These are phyloP conservation scores for Yponomeuta evonymella DNA, from an alignment of 2,888 invertebrate species.

Conservation along the genomic window DNA sequence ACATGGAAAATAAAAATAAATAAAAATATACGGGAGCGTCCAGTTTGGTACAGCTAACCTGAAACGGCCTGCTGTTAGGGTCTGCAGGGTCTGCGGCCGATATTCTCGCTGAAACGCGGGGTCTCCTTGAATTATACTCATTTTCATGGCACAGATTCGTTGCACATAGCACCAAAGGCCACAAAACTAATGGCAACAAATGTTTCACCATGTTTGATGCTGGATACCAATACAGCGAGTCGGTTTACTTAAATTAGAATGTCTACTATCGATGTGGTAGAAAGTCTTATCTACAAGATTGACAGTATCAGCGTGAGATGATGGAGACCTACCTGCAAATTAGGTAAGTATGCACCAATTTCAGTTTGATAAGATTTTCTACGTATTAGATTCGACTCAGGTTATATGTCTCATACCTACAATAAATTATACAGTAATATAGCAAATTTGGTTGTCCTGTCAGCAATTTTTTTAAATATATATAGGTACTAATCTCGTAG, in stretches of 20 bases:
- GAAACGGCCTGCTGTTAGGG: slow-evolving; percentile 54
- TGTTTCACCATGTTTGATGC: slow-evolving; percentile 35
- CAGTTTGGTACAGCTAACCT: slow-evolving; percentile 33
- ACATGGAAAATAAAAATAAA: too few relatives aligned
- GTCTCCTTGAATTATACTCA: slow-evolving; percentile 28
- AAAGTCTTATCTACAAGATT: neutral
- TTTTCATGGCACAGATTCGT: slow-evolving; percentile 36
- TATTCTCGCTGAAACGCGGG: slow-evolving; percentile 34
- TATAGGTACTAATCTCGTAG: too few relatives aligned
- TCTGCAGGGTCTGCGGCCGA: slow-evolving; percentile 43
- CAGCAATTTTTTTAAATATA: too few relatives aligned
- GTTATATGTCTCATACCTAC: too few relatives aligned
- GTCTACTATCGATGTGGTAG: neutral
- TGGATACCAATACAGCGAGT: neutral
- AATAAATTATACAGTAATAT: too few relatives aligned
- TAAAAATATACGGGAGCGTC: too few relatives aligned
- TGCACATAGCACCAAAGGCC: slow-evolving; percentile 36
- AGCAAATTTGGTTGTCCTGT: too few relatives aligned
- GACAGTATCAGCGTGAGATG: slow-evolving; percentile 3
- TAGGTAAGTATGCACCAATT: neutral
- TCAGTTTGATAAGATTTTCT: neutral
- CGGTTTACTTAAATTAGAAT: too few relatives aligned
- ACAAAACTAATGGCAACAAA: slow-evolving; percentile 30
- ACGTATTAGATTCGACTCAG: too few relatives aligned
- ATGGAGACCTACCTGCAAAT: neutral